Evolutionary conservation across 2,888 invertebrate species (phyloP), one percentile per base, ranked within the genome.

Genomic region (Spodoptera littoralis): DNA sequence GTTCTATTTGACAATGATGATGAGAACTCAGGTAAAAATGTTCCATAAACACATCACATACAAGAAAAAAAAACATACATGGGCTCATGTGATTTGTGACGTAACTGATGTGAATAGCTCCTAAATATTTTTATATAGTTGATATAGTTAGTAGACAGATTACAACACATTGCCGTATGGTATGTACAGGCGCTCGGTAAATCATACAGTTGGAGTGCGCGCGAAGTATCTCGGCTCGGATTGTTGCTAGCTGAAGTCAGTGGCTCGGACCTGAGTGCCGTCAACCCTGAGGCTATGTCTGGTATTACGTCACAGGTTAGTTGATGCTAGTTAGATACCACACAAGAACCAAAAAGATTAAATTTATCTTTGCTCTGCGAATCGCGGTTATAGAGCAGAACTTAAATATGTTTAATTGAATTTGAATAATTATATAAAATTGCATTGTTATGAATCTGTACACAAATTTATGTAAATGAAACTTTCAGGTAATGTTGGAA

Each of bases 1-100:
- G 27, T 94, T 93, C 80, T 93, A 89, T 73, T 81, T 93, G 24
- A 82, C 85, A 8, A 89, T 90, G 88, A 94, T 94, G 93, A 92
- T 89, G 9, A 88, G 81, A 74, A 90, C 92, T 45, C 92, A 92
- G 88, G 94, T 93, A 11, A 27, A 24, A 11, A 24, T n/a, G 11
- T 4, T 27, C 6, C 4, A 2, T 6, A 30, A 30, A 3, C 30
- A 4, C 3, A 6, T 30, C 30, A 30, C 2, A 30, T 30, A 6
- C 1, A 30, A 30, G 30, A 30, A 6, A 30, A 30, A 6, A 6
- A 18, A 18, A 18, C 18, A 18, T 18, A 18, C 18, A n/a, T n/a
- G n/a, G n/a, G n/a, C n/a, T n/a, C n/a, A n/a, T 18, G 18, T 18
- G 18, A 1, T 18, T 1, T 18, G 18, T 18, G 1, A 18, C 1